Evolutionary conservation across 30 jellyfish, hydroid and myxozoan species (phyloP), one percentile per base, ranked within the genome.

Genomic region (Aurelia coerulea): DNA sequence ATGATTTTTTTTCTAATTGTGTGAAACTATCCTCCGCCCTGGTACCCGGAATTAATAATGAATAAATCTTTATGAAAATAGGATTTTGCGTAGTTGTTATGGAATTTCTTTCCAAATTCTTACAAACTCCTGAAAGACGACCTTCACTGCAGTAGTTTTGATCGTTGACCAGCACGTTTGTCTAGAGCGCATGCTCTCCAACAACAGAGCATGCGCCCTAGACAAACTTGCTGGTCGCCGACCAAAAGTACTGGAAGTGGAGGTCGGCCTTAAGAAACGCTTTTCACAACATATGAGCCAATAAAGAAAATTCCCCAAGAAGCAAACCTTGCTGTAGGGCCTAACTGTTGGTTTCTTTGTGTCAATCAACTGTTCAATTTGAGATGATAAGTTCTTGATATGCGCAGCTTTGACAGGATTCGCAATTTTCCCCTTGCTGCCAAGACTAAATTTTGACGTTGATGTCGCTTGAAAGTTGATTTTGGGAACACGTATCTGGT

Each of bases 401-500:
- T 88, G 96, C 16, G 86, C 42, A 14, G 94, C 65, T 62, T 90
- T 90, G 11, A 74, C 78, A 6, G 97, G 88, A 32, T 52, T 67
- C 42, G 53, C 37, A 14, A 66, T 62, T 64, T 76, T 90, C 49
- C 83, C 78, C 53, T 69, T 90, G 65, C 77, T 23, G 23, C 84
- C 76, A 18, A 78, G 33, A 78, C 97, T 74, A 68, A 90, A 90
- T 51, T 71, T 83, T 52, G 97, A 90, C 80, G 97, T 90, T 33
- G 97, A 90, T 3, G 97, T 81, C 23, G 97, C 97, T 63, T 90
- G 93, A 62, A 70, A 90, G 59, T 68, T 90, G 16, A 90, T 90
- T 65, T 76, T 90, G 19, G 97, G 97, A 29, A 90, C 76, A 37
- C 90, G 68, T 11, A 90, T 73, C 10, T 53, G 84, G 39, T 80